These are phyloP conservation scores for Turdus rufiventris DNA, from an alignment of 2,113 vertebrate genomes.

Conservation along the genomic window DNA sequence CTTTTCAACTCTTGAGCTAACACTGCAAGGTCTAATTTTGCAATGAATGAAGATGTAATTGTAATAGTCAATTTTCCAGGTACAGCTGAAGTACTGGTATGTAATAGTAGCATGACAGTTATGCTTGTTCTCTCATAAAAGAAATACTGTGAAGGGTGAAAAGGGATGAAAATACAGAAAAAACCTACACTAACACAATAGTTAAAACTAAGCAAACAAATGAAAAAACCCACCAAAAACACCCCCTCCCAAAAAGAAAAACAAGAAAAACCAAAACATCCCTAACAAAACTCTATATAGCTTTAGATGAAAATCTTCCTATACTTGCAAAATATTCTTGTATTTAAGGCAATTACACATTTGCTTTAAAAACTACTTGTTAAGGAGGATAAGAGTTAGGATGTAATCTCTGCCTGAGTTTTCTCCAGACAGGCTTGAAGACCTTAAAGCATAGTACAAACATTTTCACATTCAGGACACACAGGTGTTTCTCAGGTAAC, in stretches of 20 bases:
- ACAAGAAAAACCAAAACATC: too few relatives aligned
- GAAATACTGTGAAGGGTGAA: background rate
- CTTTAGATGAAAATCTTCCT: background rate
- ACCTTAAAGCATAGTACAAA: background rate
- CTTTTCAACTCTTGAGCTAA: background rate
- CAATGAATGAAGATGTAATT: background rate
- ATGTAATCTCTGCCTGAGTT: background rate
- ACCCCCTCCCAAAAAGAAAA: too few relatives aligned
- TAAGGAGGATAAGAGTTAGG: background rate
- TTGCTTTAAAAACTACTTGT: background rate
- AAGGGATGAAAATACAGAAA: background rate
- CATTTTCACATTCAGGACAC: background rate
- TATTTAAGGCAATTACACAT: background rate
- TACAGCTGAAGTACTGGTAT: background rate
- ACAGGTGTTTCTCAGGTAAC: background rate
- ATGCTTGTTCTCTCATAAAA: background rate
- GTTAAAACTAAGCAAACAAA: background rate
- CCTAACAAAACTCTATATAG: background rate
- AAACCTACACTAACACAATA: background rate
- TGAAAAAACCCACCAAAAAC: rapidly evolving
- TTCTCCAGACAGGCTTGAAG: background rate
- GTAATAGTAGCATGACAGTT: background rate
- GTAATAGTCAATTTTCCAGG: background rate
- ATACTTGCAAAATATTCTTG: background rate
- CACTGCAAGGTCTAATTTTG: background rate